phyloP scores from a whole-genome alignment of 2,888 invertebrate species.

The Ctena decussata region DNA sequence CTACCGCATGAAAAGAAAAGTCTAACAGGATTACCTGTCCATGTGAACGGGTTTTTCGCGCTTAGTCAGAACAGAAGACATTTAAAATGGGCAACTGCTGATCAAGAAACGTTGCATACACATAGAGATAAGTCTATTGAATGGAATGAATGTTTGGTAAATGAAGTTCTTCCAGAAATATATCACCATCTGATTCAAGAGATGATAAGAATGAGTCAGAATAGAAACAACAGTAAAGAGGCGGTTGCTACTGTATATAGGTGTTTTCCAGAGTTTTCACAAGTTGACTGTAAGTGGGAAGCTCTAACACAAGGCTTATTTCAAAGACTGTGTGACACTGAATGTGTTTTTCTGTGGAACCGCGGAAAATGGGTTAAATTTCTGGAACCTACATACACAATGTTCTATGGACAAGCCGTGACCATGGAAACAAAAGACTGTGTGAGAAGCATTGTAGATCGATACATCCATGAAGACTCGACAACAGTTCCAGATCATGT shows the following conservation, averaged over 20 bases:
- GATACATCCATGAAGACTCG: neutral
- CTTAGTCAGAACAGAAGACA: slow-evolving; percentile 81
- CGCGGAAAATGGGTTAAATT: neutral
- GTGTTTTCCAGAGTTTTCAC: slow-evolving; percentile 44
- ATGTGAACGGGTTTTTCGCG: slow-evolving; percentile 83
- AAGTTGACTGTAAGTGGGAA: slow-evolving; percentile 58
- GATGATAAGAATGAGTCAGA: slow-evolving; percentile 38
- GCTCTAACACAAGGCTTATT: slow-evolving; percentile 57
- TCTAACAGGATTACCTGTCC: slow-evolving; percentile 82
- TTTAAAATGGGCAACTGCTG: slow-evolving; percentile 81
- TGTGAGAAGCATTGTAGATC: neutral
- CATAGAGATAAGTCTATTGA: slow-evolving; percentile 71
- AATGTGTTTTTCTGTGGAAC: neutral
- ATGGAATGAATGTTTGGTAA: slow-evolving; percentile 82
- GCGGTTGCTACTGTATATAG: slow-evolving; percentile 36
- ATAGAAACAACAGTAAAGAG: slow-evolving; percentile 12
- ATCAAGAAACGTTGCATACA: slow-evolving; percentile 37
- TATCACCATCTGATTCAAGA: slow-evolving; percentile 66
- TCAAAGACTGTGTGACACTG: neutral
- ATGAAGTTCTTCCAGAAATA: slow-evolving; percentile 75
- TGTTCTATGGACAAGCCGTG: neutral
- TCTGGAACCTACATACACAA: neutral
- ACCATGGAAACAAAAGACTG: neutral
- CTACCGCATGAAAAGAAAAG: slow-evolving; percentile 77
- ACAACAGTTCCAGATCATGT: neutral